Evolutionary conservation across 2,888 invertebrate genomes (phyloP).

Genomic region (Chrysotoxum bicinctum): DNA sequence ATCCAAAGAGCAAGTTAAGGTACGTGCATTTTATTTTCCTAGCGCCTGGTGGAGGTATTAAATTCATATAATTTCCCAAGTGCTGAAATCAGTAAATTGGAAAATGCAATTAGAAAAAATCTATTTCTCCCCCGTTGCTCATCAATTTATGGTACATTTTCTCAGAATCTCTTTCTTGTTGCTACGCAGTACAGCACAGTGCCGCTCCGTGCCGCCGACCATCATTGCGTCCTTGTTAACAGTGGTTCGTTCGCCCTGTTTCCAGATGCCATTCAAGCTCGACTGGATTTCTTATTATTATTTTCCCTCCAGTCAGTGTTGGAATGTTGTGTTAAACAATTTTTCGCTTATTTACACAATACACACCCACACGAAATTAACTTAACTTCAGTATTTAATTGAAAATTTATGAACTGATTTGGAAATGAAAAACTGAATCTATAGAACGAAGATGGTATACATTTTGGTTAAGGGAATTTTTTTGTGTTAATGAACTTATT

Average conservation of each 20-base stretch:
- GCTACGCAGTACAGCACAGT: too few species aligned
- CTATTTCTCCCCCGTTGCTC: slow-evolving; percentile 37
- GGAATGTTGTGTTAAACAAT: neutral
- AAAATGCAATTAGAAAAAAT: slow-evolving; percentile 47
- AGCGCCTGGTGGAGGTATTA: neutral
- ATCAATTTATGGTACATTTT: slow-evolving; percentile 23
- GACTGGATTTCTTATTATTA: neutral
- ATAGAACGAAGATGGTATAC: too few species aligned
- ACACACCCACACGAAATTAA: neutral
- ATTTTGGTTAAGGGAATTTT: too few species aligned
- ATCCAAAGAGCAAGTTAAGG: too few species aligned
- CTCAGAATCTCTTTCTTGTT: neutral
- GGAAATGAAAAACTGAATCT: too few species aligned
- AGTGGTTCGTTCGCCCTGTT: neutral
- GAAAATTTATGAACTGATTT: neutral
- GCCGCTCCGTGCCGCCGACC: too few species aligned
- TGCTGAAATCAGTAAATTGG: slow-evolving; percentile 39
- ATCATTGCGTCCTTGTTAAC: neutral
- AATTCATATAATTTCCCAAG: slow-evolving; percentile 35
- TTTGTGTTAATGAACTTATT: too few species aligned
- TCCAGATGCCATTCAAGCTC: neutral
- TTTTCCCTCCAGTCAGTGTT: neutral
- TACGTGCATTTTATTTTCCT: neutral
- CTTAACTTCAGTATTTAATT: neutral
- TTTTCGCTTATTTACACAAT: neutral